Evolutionary conservation across 2,888 invertebrate genomes (phyloP).

Genomic region (Bursaphelenchus okinawaensis): DNA sequence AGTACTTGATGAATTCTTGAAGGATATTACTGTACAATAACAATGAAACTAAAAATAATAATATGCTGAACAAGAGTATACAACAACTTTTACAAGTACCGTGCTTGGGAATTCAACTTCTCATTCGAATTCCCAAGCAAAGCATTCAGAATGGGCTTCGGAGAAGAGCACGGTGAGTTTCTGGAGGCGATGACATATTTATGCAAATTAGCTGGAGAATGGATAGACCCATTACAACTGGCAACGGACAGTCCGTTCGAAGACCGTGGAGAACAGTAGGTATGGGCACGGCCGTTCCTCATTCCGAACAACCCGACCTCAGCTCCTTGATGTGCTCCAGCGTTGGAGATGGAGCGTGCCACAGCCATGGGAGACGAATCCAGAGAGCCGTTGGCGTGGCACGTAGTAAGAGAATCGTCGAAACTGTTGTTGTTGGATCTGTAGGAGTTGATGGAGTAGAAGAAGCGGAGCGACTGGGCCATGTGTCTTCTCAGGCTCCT

Average conservation of each 20-base stretch:
- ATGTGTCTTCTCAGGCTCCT: constrained; percentile 44
- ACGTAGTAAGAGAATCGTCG: constrained; percentile 32
- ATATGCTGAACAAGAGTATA: too few species aligned
- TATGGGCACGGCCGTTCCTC: constrained; percentile 28
- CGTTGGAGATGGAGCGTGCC: constrained; percentile 7
- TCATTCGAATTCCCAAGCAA: background rate
- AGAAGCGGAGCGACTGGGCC: constrained; percentile 47
- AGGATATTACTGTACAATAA: too few species aligned
- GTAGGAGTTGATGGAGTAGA: constrained; percentile 51
- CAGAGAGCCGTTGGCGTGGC: constrained; percentile 12
- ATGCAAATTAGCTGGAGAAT: background rate
- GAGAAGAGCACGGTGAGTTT: background rate
- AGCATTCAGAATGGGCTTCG: background rate
- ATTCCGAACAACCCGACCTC: constrained; percentile 23
- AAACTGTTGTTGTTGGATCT: constrained; percentile 41
- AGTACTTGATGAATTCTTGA: too few species aligned
- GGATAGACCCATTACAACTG: background rate
- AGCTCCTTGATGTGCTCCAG: constrained; percentile 1
- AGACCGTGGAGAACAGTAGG: constrained; percentile 25
- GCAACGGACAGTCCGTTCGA: constrained; percentile 7
- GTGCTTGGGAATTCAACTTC: background rate
- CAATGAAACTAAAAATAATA: too few species aligned
- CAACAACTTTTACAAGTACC: background rate
- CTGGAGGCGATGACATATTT: background rate
- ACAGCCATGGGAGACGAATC: constrained; percentile 4